Evolutionary conservation across 2,113 vertebrate genomes (phyloP), one percentile per base, ranked within the genome.

Genomic region (Colius striatus): DNA sequence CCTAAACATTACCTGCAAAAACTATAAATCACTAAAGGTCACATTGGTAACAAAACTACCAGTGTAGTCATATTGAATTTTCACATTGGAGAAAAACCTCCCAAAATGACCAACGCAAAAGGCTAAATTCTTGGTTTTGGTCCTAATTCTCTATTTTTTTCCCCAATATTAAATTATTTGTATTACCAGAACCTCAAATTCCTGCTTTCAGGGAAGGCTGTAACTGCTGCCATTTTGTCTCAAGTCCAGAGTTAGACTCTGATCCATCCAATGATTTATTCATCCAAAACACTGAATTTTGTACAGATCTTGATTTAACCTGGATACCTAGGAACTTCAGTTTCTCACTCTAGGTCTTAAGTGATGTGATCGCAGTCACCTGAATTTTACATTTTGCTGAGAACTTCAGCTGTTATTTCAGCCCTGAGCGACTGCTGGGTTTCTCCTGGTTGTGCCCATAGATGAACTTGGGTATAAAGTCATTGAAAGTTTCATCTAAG

Each of bases 361-460:
- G 6, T 41, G 43, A 36, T 43, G 6, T 53, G 43, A 2, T 51
- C 0, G 1, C 21, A 84, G 26, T 36, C 34, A 22, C 21, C 50
- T 48, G 32, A 63, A 41, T 47, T 88, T 41, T 8, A 54, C 4
- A 1, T 78, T 85, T 84, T 80, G 30, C 22, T 1, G 0, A 10
- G 81, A 80, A 16, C 17, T 83, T 57, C 34, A 60, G 41, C 21
- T 61, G 62, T n/a, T 43, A 2, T 29, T 53, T 13, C 14, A 48
- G 71, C 19, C 36, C 72, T 38, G 54, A 30, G 16, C 0, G 3
- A n/a, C 8, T 41, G 26, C 9, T 6, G 48, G 3, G 3, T 45
- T 43, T 48, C 38, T 67, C 43, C 47, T 27, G 9, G 6, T 30
- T 25, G 17, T 26, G 21, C n/a, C 51, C 2, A 0, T 8, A 2